Base-by-base conservation (phyloP, 2,888 invertebrate genomes). In the Diarsia mendica region DNA sequence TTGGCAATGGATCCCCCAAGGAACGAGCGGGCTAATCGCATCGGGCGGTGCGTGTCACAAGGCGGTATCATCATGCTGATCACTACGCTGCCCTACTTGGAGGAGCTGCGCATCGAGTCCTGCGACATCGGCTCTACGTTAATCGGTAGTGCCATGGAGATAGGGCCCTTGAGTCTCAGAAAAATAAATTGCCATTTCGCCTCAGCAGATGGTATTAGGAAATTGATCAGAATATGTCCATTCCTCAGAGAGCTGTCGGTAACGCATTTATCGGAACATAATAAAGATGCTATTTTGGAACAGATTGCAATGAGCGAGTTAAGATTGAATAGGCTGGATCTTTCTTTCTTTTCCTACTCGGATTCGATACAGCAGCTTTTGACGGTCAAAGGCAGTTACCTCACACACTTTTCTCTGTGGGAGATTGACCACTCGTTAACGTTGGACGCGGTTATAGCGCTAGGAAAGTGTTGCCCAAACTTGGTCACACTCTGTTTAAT, bases 51-150 rank as follows among this genome's bases (percentile, higher is more conserved):
- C 79, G 95, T 96, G 28, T 95, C 96, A 3, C 96, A 96, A 90
- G 87, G 92, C 9, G 96, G 96, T 11, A 95, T 96, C 63, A 94
- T 96, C 67, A 93, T 91, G 92, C 85, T 96, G 48, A 91, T 96
- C 72, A 92, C 92, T 49, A 91, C 92, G 77, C 92, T 96, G 55
- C 96, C 96, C 6, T 91, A 91, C 80, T 90, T 96, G 82, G 95
- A 96, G 88, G 96, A 96, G 69, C 87, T 96, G 51, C 89, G 92
- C 69, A 96, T 96, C 68, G 96, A 96, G 87, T 96, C 96, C 58
- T 96, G 96, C 87, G 96, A 96, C 88, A 94, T 96, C 68, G 96
- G 96, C 44, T 95, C 96, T 0, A 96, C 96, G 8, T 91, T 96
- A 51, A 94, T 95, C 39, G 90, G 93, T n/a, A 92, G 94, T 6